These are phyloP conservation scores for Urophycis tenuis DNA, from an alignment of 2,797 vertebrate genomes.

Conservation along the genomic window DNA sequence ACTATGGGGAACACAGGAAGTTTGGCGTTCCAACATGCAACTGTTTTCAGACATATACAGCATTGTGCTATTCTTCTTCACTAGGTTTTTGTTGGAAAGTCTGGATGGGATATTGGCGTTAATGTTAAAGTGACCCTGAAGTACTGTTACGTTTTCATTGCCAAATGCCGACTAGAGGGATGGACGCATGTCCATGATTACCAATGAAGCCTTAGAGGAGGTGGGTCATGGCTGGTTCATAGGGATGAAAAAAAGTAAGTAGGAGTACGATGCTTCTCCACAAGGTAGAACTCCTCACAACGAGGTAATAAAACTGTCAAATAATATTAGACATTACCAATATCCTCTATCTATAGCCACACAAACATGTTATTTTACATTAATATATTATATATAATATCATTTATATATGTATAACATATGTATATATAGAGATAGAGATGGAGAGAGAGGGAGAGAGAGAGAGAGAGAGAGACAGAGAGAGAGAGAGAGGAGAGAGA, in stretches of 20 bases:
- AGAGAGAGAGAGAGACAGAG: too few species aligned
- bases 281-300: not conserved
- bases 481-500: too few species aligned
- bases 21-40: slow-evolving; percentile 36
- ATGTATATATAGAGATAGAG: too few species aligned
- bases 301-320: not conserved
- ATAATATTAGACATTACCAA: not conserved
- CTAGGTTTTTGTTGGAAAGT: too few species aligned
- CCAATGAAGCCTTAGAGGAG: not conserved
- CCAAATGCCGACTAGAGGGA: not conserved
- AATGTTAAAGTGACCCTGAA: not conserved
- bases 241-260: not conserved
- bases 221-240: not conserved
- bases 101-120: not conserved
- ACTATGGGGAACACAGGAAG: slow-evolving; percentile 18
- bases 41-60: slow-evolving; percentile 9
- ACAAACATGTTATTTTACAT: not conserved
- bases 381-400: not conserved
- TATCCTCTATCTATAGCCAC: not conserved
- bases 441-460: too few species aligned
- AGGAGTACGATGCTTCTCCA: not conserved
- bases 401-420: too few species aligned
- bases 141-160: not conserved
- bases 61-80: too few species aligned
- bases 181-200: not conserved